Evolutionary conservation across 1,140 invertebrate genomes (phyloP).

Genomic region (Mizuhopecten yessoensis): DNA sequence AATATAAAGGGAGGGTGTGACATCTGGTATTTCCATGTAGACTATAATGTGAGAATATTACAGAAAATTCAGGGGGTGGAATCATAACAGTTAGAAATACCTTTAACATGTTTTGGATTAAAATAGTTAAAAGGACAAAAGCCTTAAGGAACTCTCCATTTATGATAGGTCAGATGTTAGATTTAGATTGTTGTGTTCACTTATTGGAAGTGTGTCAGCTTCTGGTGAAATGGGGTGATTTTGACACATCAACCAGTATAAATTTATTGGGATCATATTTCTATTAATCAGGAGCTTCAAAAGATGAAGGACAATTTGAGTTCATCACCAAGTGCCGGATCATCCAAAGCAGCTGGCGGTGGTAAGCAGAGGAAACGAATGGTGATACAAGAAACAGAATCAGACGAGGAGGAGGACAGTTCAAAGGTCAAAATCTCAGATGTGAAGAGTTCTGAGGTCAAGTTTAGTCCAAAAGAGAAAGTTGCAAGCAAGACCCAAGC

Average conservation of each 20-base stretch:
- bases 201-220: no score
- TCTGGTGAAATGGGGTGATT: no score
- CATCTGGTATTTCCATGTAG: no score
- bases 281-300: neutral
- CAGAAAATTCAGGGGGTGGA: no score
- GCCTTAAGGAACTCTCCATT: no score
- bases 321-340: neutral
- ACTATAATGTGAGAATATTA: no score
- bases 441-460: neutral
- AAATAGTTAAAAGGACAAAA: no score
- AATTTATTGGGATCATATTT: neutral
- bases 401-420: slow-evolving; percentile 49
- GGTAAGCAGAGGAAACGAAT: slow-evolving; percentile 60
- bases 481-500: neutral
- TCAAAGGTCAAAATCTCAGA: neutral
- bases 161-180: no score
- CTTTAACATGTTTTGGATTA: no score
- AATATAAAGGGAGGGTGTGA: no score
- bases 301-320: slow-evolving; percentile 15
- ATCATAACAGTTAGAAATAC: no score
- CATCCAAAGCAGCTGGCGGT: neutral
- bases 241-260: neutral
- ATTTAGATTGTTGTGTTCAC: no score
- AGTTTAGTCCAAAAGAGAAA: neutral
- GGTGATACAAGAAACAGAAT: slow-evolving; percentile 59